Percentiles rank a stretch among this genome's conserved stretches.
Evolutionary conservation across 1,140 invertebrate species (phyloP).

Genomic region (Trichoplusia ni): DNA sequence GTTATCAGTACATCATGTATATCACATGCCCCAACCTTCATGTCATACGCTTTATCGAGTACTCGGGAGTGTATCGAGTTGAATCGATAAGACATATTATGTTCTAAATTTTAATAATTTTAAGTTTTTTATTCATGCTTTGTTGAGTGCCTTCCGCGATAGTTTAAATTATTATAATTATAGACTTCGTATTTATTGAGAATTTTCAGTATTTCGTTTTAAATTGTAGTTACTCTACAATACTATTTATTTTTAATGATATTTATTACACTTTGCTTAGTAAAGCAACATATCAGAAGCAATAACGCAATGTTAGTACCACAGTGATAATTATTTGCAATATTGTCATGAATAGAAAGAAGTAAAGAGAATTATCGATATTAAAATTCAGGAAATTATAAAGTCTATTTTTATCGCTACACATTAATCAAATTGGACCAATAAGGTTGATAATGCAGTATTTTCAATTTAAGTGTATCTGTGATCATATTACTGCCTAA

Average conservation of each 20-base stretch:
- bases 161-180: slow-evolving; percentile 16
- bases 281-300: background rate
- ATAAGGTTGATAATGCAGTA: too few species aligned
- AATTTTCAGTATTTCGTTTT: slow-evolving; percentile 9
- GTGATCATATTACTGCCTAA: too few species aligned
- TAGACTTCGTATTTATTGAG: slow-evolving; percentile 22
- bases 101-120: background rate
- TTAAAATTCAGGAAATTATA: too few species aligned
- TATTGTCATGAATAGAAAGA: too few species aligned
- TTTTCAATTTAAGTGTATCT: too few species aligned
- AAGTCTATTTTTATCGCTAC: too few species aligned
- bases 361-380: too few species aligned
- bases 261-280: too few species aligned
- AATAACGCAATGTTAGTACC: slow-evolving; percentile 6
- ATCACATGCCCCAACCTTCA: background rate
- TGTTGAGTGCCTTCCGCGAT: slow-evolving; percentile 16
- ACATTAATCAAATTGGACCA: too few species aligned
- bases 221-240: background rate
- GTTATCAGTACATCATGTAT: background rate
- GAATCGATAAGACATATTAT: background rate
- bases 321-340: too few species aligned
- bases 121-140: background rate
- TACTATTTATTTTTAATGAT: background rate
- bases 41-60: background rate
- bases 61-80: background rate